Evolutionary conservation across 2,797 vertebrate species (phyloP).

Genomic region (Silurus lanzhouensis): DNA sequence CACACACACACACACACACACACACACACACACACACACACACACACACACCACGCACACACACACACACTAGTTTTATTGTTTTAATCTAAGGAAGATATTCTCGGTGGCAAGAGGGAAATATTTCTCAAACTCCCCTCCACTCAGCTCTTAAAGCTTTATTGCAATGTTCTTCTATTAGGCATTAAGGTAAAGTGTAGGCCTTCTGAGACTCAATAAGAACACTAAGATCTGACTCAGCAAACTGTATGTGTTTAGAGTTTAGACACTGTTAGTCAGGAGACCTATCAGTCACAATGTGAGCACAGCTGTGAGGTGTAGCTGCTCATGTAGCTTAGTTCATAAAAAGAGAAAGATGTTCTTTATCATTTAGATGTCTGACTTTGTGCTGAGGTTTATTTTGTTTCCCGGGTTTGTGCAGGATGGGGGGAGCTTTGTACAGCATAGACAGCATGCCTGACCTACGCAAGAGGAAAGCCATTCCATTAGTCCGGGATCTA

Average conservation of each 20-base stretch:
- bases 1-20: neutral
- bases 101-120: constrained; percentile 1
- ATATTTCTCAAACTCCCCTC: neutral
- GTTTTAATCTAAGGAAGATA: constrained; percentile 17
- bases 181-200: neutral
- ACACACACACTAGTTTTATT: constrained; percentile 9
- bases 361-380: neutral
- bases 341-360: neutral
- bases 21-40: neutral
- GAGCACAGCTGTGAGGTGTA: neutral
- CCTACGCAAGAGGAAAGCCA: constrained; percentile 94
- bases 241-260: neutral
- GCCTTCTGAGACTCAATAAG: neutral
- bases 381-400: neutral
- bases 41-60: neutral
- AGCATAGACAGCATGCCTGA: constrained; percentile 99
- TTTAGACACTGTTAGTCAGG: neutral
- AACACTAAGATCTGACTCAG: neutral
- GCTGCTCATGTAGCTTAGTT: neutral
- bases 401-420: neutral
- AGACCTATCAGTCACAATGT: neutral
- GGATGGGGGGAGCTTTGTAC: constrained; percentile 91
- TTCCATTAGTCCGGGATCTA: constrained; percentile 94
- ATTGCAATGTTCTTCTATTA: neutral
- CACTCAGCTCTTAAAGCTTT: neutral